Evolutionary conservation across 2,113 vertebrate genomes (phyloP).

Genomic region (Myiozetetes cayanensis): DNA sequence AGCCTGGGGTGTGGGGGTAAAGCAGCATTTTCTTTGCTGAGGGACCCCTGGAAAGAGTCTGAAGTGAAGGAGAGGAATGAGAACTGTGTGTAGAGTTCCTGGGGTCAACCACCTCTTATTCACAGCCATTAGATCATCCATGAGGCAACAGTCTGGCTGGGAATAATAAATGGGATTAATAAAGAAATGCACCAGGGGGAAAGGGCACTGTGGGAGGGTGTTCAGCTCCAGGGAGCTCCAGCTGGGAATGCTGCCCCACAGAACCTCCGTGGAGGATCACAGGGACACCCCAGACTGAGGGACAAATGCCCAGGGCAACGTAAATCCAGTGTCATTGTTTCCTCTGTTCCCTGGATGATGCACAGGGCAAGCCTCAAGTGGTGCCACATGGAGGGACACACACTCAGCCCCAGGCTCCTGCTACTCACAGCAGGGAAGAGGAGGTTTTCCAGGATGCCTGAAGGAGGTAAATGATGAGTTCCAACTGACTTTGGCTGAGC

Average conservation of each 20-base stretch:
- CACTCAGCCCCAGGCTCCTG: background rate
- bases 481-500: background rate
- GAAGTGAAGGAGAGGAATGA: background rate
- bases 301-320: background rate
- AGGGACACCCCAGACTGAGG: background rate
- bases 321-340: background rate
- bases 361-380: background rate
- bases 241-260: background rate
- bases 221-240: background rate
- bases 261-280: background rate
- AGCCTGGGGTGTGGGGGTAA: rapidly evolving
- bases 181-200: background rate
- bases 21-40: background rate
- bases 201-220: background rate
- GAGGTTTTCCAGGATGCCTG: background rate
- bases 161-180: background rate
- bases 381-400: background rate
- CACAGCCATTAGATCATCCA: background rate
- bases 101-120: background rate
- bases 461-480: background rate
- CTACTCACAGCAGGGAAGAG: background rate
- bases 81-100: background rate
- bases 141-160: background rate
- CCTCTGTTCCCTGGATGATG: background rate
- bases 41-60: background rate